phyloP scores from a whole-genome alignment of 2,888 invertebrate species.

The Unio delphinus region DNA sequence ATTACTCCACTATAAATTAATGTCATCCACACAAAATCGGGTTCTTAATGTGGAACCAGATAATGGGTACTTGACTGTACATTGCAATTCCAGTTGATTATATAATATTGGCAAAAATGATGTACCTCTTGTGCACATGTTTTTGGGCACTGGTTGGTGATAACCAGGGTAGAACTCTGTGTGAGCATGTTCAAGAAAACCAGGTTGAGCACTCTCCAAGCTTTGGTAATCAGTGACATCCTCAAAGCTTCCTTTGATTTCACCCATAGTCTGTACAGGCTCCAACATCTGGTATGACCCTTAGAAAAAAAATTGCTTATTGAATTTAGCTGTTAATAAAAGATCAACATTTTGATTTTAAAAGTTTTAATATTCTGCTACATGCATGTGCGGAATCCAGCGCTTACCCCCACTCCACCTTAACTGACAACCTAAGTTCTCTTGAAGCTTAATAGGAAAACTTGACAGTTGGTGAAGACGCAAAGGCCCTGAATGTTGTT shows the following conservation, averaged over 20 bases:
- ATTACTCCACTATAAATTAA: background rate
- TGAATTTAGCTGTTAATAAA: background rate
- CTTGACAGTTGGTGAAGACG: too few relatives aligned
- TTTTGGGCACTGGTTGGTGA: slow-evolving; percentile 71
- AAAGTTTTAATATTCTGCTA: too few relatives aligned
- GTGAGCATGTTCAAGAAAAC: slow-evolving; percentile 77
- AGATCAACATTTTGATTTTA: too few relatives aligned
- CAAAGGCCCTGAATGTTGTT: too few relatives aligned
- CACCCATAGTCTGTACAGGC: slow-evolving; percentile 64
- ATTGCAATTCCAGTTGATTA: too few relatives aligned
- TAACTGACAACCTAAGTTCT: too few relatives aligned
- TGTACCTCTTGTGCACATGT: slow-evolving; percentile 45
- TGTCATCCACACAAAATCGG: too few relatives aligned
- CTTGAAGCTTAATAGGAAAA: too few relatives aligned
- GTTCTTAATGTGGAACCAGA: too few relatives aligned
- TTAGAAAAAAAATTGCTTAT: slow-evolving; percentile 12
- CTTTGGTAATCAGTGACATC: slow-evolving; percentile 74
- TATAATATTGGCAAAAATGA: background rate
- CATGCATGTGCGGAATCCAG: too few relatives aligned
- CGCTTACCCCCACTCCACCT: too few relatives aligned
- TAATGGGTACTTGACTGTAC: too few relatives aligned
- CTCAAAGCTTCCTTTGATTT: slow-evolving; percentile 57
- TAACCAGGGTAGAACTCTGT: slow-evolving; percentile 86
- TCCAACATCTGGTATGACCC: slow-evolving; percentile 69
- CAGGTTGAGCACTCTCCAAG: slow-evolving; percentile 73